Base-by-base conservation (phyloP, 2,888 invertebrate species). In the Oscheius myriophilus region DNA sequence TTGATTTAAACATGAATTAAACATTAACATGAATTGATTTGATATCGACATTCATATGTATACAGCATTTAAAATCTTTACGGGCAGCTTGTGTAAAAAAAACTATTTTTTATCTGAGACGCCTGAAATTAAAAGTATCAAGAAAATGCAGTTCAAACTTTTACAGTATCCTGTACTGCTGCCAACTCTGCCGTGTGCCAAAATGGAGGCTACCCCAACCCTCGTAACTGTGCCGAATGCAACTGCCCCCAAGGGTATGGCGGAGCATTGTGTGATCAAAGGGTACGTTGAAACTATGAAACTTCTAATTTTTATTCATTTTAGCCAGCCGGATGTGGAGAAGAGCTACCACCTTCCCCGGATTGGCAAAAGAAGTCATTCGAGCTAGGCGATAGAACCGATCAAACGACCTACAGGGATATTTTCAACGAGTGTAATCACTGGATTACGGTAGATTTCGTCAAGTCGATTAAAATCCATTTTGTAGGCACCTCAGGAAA, bases 181-280 rank as follows among this genome's bases (percentile, higher is more conserved):
- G 63, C 46, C 3, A 39, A 49, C 42, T 41, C 53, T 1, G 67
- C 72, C 2, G 67, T 67, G 21, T 76, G 76, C 66, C 63, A 58
- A 18, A 76, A 76, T 42, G 76, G 76, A 33, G 76, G 76, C 9
- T 49, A 72, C 18, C 73, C 76, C 2, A 76, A 76, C 39, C 76
- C 76, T 45, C 71, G 71, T 43, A 72, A 73, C 33, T 76, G 76
- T 42, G 65, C 62, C 45, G 33, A 57, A 2, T 76, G 76, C 57
- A 71, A n/a, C 55, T 73, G 75, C 59, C 75, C 75, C 11, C 58
- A 71, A 54, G 75, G 75, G 3, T 75, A 75, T 54, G 75, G 71
- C 42, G 75, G 75, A 41, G 68, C 69, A 51, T 43, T 73, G 11
- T 75, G 75, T 49, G 71, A 71, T 59, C 58, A 73, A 49, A 73